A percentile compares a stretch with the other conserved stretches of the same genome.
phyloP scores from a whole-genome alignment of 2,113 vertebrate genomes.

The Apodemus sylvaticus region DNA sequence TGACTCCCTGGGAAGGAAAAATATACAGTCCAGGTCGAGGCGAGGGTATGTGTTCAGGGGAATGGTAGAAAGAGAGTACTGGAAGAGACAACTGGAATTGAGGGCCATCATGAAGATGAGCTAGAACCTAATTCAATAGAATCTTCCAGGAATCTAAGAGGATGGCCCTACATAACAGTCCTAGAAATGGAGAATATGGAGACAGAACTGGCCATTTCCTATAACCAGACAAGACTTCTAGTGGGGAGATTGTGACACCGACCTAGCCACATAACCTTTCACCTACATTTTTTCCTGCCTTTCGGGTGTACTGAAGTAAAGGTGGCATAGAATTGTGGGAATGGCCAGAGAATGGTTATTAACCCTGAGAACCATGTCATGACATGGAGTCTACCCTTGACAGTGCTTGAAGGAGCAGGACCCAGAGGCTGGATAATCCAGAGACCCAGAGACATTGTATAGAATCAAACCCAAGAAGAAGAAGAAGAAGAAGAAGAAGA shows the following conservation, averaged over 20 bases:
- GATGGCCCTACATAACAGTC: background rate
- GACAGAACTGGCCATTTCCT: background rate
- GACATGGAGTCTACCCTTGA: background rate
- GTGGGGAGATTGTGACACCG: background rate
- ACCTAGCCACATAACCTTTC: background rate
- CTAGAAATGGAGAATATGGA: background rate
- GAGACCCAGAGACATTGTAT: background rate
- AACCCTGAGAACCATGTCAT: background rate
- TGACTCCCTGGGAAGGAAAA: background rate
- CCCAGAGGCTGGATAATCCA: background rate
- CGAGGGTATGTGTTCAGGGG: background rate
- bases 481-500: too few relatives aligned
- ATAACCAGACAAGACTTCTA: background rate
- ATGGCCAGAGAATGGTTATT: background rate
- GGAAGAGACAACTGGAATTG: background rate
- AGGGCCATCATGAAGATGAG: background rate
- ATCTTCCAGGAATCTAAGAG: background rate
- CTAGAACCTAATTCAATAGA: background rate
- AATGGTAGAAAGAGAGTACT: background rate
- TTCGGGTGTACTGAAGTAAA: background rate
- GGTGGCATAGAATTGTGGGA: background rate
- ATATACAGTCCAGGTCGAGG: background rate
- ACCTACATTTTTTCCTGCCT: background rate
- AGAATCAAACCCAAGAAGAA: background rate
- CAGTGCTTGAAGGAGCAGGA: background rate